Evolutionary conservation across 2,113 vertebrate species (phyloP), one percentile per base, ranked within the genome.

Genomic region (Caracal caracal): DNA sequence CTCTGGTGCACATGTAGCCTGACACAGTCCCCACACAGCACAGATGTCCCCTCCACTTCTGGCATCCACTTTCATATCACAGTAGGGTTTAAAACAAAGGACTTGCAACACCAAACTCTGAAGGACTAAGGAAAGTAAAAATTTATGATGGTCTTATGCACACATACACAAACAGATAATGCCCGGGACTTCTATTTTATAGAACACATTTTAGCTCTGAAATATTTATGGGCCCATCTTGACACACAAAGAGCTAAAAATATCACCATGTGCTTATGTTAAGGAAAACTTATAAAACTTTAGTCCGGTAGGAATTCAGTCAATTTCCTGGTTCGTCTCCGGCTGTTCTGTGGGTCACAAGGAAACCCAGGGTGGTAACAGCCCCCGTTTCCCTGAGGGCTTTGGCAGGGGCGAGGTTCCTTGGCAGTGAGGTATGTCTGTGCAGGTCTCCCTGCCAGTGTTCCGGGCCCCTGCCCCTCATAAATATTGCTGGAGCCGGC

Each of bases 171-270:
- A 22, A 80, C 49, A 76, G 53, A 87, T 6, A 26, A 90, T 76
- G n/a, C 71, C 73, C 53, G 37, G 88, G 83, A 90, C 65, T 94
- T 93, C 70, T 1, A 90, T 83, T 98, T 82, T 92, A 94, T 95
- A 95, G 97, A 98, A 98, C 95, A 97, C 90, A 85, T 76, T 96
- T 94, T 97, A 93, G 93, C 96, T 95, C 93, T 98, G 95, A 98
- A 90, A 98, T 98, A 98, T 98, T 97, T 98, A 98, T 97, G 97
- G 88, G 96, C 83, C 95, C 97, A 95, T 98, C 98, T 98, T 98
- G 97, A 98, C 93, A 97, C 98, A 95, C 98, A 96, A 97, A 95
- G 95, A 98, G 97, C 97, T 92, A 97, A 97, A 97, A 98, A 96
- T 98, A 98, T 98, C 97, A 94, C 93, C 87, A 85, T 95, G 65